These are phyloP conservation scores for Semnornis frantzii DNA, from an alignment of 2,113 vertebrate genomes.

Conservation along the genomic window DNA sequence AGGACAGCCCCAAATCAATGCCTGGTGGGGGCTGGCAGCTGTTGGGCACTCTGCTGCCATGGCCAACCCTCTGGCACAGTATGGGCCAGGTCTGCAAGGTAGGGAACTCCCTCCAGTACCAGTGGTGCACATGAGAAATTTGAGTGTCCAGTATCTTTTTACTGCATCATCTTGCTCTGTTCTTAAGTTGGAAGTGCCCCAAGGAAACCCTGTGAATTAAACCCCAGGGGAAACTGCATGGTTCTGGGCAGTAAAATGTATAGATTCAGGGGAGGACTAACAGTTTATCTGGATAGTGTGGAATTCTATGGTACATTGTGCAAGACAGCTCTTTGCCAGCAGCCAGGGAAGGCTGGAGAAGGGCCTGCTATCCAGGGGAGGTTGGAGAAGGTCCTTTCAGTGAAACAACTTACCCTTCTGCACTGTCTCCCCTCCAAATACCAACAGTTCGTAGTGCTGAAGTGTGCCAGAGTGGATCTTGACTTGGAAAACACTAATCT, in stretches of 20 bases:
- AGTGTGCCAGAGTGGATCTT: constrained; percentile 15
- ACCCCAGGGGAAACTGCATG: not conserved
- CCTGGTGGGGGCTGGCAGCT: not conserved
- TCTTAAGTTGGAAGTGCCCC: not conserved
- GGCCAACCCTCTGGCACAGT: not conserved
- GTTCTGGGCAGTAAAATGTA: not conserved
- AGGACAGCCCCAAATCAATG: not conserved
- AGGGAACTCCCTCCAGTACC: not conserved
- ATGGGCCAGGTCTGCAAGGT: not conserved
- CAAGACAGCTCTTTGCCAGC: not conserved
- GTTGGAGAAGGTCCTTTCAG: not conserved
- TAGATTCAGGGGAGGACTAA: not conserved
- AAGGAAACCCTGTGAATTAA: not conserved
- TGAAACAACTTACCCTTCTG: not conserved
- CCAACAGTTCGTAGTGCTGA: not conserved
- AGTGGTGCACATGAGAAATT: not conserved
- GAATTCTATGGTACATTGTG: fast-evolving
- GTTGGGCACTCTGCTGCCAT: not conserved
- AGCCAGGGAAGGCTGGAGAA: not conserved
- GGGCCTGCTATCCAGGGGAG: not conserved
- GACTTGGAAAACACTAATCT: not conserved
- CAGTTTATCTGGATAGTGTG: not conserved
- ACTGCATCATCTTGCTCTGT: not conserved
- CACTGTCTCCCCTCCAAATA: not conserved
- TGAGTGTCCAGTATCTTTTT: not conserved